Percentiles rank a stretch among this genome's conserved stretches.
Conservation (phyloP, 2,888 invertebrate species). For the Netelia inedita region DNA sequence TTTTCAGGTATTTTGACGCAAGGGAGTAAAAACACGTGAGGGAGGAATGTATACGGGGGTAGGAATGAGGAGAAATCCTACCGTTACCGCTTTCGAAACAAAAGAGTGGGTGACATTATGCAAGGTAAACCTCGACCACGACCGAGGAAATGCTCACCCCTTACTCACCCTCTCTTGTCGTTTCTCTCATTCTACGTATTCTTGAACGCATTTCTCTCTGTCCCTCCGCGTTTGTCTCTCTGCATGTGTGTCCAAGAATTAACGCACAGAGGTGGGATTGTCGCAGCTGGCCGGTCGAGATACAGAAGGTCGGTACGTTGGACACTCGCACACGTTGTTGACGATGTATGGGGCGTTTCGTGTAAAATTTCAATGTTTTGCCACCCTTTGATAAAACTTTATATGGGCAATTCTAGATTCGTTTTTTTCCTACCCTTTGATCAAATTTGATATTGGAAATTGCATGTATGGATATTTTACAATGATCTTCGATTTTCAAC, state of each 20-base stretch:
- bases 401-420: too few relatives aligned
- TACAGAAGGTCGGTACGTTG: constrained; percentile 77
- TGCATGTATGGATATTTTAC: too few relatives aligned
- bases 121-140: constrained; percentile 79
- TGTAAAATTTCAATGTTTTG: background rate
- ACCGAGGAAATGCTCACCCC: constrained; percentile 58
- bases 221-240: constrained; percentile 37
- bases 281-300: constrained; percentile 81
- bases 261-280: constrained; percentile 82
- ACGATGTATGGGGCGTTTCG: background rate
- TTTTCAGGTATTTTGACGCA: constrained; percentile 41
- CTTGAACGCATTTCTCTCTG: constrained; percentile 68
- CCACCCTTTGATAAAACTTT: background rate
- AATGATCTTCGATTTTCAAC: too few relatives aligned
- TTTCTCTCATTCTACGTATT: constrained; percentile 76
- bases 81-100: constrained; percentile 54
- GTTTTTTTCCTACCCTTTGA: background rate
- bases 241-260: constrained; percentile 78
- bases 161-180: constrained; percentile 56
- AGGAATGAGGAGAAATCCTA: background rate
- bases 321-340: constrained; percentile 35
- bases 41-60: constrained; percentile 1
- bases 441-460: background rate
- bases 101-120: constrained; percentile 76
- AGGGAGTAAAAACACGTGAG: constrained; percentile 42